Percentiles rank a stretch among this genome's conserved stretches.
phyloP scores from a whole-genome alignment of 2,113 vertebrate genomes.

The Hippocampus barbouri region DNA sequence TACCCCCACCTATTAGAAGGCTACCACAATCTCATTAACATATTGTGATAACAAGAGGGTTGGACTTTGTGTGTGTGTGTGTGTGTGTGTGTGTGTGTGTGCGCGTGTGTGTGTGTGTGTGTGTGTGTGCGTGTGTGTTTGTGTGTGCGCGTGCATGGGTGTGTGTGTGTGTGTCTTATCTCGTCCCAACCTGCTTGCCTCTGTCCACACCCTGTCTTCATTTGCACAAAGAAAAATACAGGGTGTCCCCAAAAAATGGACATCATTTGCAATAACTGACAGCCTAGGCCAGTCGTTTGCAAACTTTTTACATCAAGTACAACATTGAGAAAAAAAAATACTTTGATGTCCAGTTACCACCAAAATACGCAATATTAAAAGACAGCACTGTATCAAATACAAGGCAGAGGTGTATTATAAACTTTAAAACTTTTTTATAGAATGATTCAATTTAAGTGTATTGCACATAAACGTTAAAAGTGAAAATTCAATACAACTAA shows the following conservation, averaged over 20 bases:
- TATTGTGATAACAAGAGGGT: constrained; percentile 66
- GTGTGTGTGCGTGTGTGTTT: neutral
- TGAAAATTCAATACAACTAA: too few relatives aligned
- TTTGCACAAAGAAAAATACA: neutral
- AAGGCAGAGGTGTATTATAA: neutral
- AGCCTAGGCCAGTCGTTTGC: neutral
- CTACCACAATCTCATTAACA: constrained; percentile 71
- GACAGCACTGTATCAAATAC: neutral
- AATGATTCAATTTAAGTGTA: too few relatives aligned
- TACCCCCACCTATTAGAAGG: constrained; percentile 64
- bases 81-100: neutral
- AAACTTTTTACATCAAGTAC: neutral
- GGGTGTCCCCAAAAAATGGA: neutral
- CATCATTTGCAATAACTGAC: neutral
- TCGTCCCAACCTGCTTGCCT: constrained; percentile 38
- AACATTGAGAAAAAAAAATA: too few relatives aligned
- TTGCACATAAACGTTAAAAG: too few relatives aligned
- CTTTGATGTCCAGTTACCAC: too few relatives aligned
- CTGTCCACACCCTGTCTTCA: constrained; percentile 30
- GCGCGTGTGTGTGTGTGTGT: neutral
- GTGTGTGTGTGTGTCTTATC: constrained; percentile 46
- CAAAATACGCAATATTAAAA: neutral
- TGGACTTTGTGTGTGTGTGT: neutral
- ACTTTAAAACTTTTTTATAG: too few relatives aligned
- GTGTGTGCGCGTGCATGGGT: neutral